phyloP scores from a whole-genome alignment of 2,888 invertebrate species.

The Pyrgus malvae region DNA sequence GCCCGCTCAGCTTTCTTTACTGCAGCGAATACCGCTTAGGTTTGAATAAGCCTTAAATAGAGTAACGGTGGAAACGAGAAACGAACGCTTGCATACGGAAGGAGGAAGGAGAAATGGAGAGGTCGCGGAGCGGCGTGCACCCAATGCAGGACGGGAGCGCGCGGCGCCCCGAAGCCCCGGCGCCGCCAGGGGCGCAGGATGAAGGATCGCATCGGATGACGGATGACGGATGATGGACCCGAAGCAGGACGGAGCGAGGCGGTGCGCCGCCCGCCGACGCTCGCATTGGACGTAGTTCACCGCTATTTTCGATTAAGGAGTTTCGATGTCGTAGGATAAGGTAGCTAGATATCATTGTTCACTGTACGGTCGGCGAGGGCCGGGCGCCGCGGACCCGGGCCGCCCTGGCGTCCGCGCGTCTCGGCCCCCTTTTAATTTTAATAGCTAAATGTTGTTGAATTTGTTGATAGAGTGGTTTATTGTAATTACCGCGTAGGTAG shows the following conservation, averaged over 20 bases:
- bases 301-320: constrained; percentile 50
- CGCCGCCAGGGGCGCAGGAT: too few relatives aligned
- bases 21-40: too few relatives aligned
- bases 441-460: constrained; percentile 81
- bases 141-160: too few relatives aligned
- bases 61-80: too few relatives aligned
- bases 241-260: too few relatives aligned
- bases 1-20: too few relatives aligned
- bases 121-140: too few relatives aligned
- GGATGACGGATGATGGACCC: not conserved
- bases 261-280: not conserved
- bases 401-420: constrained; percentile 41
- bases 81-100: too few relatives aligned
- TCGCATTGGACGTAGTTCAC: constrained; percentile 18
- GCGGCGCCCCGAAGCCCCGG: too few relatives aligned
- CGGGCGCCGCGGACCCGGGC: constrained; percentile 29
- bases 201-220: too few relatives aligned
- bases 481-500: constrained; percentile 67
- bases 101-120: too few relatives aligned
- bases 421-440: constrained; percentile 70
- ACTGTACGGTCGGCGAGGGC: constrained; percentile 40
- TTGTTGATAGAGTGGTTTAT: constrained; percentile 79
- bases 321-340: constrained; percentile 67
- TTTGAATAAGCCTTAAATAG: too few relatives aligned
- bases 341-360: constrained; percentile 65